Conservation (phyloP, 2,888 invertebrate genomes). For the Ophion obscuratus region DNA sequence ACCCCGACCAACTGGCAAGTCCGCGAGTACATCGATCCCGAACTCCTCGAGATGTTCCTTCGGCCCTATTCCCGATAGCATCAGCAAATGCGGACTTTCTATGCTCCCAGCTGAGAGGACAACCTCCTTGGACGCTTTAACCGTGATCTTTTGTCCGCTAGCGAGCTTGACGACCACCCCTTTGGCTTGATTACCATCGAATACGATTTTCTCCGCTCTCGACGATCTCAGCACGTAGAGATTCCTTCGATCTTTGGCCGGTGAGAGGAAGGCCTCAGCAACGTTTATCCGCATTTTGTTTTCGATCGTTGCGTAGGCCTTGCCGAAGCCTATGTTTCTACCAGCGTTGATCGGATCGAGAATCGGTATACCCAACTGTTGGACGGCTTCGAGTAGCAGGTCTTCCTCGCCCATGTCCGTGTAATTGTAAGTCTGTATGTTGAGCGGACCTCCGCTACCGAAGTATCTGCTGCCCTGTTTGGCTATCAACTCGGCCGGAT, state of each 20-base stretch:
- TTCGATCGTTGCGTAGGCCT: constrained; percentile 84
- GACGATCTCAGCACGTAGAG: constrained; percentile 86
- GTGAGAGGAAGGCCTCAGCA: constrained; percentile 84
- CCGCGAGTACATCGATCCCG: constrained; percentile 83
- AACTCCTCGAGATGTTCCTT: constrained; percentile 84
- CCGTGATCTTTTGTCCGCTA: constrained; percentile 74
- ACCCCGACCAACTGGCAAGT: constrained; percentile 86
- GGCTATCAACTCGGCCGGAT: constrained; percentile 76
- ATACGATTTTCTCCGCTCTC: constrained; percentile 85
- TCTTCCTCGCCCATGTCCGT: constrained; percentile 79
- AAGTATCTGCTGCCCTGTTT: constrained; percentile 80
- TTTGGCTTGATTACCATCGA: constrained; percentile 84
- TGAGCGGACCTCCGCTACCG: constrained; percentile 84
- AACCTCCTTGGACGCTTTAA: constrained; percentile 86
- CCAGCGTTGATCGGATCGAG: constrained; percentile 82
- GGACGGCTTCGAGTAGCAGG: constrained; percentile 83
- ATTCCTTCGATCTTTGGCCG: constrained; percentile 85
- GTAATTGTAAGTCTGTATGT: constrained; percentile 82
- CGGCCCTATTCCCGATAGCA: constrained; percentile 89
- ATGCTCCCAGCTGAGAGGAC: constrained; percentile 89
- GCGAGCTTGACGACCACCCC: constrained; percentile 83
- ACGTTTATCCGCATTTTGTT: constrained; percentile 82
- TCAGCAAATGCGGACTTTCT: constrained; percentile 88
- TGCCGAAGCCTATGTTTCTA: constrained; percentile 85
- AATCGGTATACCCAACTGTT: constrained; percentile 84